Evolutionary conservation across 1,140 invertebrate species (phyloP).

Genomic region (Helicoverpa armigera): DNA sequence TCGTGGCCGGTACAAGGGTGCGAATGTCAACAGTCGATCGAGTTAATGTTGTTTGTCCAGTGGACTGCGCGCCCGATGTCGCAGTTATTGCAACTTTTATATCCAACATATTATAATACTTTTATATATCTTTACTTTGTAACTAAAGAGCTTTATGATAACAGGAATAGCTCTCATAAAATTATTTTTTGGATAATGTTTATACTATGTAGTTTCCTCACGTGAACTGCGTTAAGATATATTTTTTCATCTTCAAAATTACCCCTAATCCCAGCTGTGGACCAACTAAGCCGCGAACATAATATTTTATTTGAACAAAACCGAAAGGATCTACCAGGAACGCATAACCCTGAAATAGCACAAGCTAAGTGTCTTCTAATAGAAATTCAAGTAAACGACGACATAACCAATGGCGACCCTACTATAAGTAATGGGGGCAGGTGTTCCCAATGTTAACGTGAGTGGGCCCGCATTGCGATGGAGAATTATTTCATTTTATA

Average conservation of each 20-base stretch:
- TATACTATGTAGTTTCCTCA: too few species aligned
- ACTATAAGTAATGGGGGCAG: conserved; percentile 43
- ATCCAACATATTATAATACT: neutral
- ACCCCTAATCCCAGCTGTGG: too few species aligned
- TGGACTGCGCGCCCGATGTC: neutral
- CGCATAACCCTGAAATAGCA: conserved; percentile 20
- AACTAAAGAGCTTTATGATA: too few species aligned
- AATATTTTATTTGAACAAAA: too few species aligned
- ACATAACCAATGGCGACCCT: conserved; percentile 35
- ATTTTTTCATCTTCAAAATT: too few species aligned
- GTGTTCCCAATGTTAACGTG: conserved; percentile 31
- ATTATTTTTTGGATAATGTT: too few species aligned
- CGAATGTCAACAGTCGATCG: conserved; percentile 1
- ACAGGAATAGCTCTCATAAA: too few species aligned
- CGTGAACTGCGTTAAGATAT: too few species aligned
- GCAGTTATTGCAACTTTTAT: conserved; percentile 2
- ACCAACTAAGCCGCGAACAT: too few species aligned
- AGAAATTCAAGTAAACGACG: conserved; percentile 44
- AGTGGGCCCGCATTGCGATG: conserved; percentile 25
- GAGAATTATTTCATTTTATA: conserved; percentile 38
- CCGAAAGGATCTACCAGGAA: neutral
- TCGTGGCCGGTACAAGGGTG: neutral
- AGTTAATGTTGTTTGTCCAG: conserved; percentile 7
- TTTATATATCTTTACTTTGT: neutral
- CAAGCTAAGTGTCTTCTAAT: conserved; percentile 31